phyloP scores from a whole-genome alignment of 2,113 vertebrate genomes.

The Callionymus lyra region DNA sequence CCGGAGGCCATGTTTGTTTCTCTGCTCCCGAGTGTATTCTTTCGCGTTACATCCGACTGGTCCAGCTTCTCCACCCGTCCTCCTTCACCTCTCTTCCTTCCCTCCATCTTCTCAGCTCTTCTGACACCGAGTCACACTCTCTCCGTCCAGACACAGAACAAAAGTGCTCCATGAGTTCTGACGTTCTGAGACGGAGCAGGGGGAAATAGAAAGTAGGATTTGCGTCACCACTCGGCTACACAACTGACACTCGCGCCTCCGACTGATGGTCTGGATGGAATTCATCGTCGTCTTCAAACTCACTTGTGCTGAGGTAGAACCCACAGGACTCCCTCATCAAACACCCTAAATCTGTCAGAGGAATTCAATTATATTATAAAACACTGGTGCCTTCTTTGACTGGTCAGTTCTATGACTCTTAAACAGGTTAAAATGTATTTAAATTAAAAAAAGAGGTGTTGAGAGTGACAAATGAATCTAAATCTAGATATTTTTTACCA shows the following conservation, averaged over 20 bases:
- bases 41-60: neutral
- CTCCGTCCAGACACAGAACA: constrained; percentile 33
- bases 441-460: too few relatives aligned
- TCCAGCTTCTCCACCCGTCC: neutral
- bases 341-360: too few relatives aligned
- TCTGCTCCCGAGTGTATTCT: neutral
- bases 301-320: too few relatives aligned
- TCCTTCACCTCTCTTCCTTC: constrained; percentile 3
- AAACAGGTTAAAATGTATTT: too few relatives aligned
- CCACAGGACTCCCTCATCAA: too few relatives aligned
- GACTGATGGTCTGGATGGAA: too few relatives aligned
- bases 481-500: too few relatives aligned
- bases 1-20: constrained; percentile 39
- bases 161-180: constrained; percentile 39
- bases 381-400: too few relatives aligned
- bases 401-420: too few relatives aligned
- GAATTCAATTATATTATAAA: too few relatives aligned
- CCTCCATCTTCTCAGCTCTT: constrained; percentile 18
- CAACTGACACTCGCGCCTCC: constrained; percentile 28
- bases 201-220: constrained; percentile 33
- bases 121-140: constrained; percentile 42
- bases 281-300: too few relatives aligned
- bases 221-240: constrained; percentile 45
- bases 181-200: constrained; percentile 31
- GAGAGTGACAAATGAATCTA: too few relatives aligned